Percentiles rank a stretch among this genome's conserved stretches.
These are phyloP conservation scores for Caenorhabditis remanei DNA, from an alignment of 1,140 invertebrate species.

Conservation along the genomic window DNA sequence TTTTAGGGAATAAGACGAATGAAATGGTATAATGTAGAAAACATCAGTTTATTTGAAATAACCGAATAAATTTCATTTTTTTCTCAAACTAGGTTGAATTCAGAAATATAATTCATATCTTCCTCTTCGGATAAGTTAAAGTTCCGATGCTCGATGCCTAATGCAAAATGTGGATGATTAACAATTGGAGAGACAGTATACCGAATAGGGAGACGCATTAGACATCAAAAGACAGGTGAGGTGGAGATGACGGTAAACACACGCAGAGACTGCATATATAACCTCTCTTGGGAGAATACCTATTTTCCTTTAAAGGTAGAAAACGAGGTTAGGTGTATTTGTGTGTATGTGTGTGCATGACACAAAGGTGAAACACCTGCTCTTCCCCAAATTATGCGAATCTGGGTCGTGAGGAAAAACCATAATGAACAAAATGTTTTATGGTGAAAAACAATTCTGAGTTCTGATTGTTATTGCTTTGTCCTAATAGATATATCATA, in stretches of 20 bases:
- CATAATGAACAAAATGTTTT: no score
- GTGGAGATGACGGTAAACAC: slow-evolving; percentile 32
- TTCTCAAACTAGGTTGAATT: neutral
- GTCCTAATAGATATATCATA: neutral
- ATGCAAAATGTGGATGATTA: neutral
- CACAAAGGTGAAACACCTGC: slow-evolving; percentile 48
- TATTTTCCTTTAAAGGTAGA: neutral
- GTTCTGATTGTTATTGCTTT: no score
- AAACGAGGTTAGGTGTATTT: slow-evolving; percentile 8
- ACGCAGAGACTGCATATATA: slow-evolving; percentile 35
- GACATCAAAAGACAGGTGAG: slow-evolving; percentile 45
- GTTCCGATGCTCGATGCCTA: neutral
- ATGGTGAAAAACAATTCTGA: no score
- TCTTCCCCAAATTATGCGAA: slow-evolving; percentile 44
- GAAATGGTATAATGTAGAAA: neutral
- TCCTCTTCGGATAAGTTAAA: neutral
- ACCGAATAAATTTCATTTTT: neutral
- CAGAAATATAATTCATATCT: neutral
- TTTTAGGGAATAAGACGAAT: neutral
- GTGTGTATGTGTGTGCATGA: slow-evolving; percentile 1
- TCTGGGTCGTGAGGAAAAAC: neutral
- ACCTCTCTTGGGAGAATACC: neutral
- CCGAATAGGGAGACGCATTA: neutral
- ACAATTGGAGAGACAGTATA: slow-evolving; percentile 16
- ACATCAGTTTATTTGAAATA: no score